phyloP scores from a whole-genome alignment of 1,140 invertebrate species.

The Drosophila suzukii region DNA sequence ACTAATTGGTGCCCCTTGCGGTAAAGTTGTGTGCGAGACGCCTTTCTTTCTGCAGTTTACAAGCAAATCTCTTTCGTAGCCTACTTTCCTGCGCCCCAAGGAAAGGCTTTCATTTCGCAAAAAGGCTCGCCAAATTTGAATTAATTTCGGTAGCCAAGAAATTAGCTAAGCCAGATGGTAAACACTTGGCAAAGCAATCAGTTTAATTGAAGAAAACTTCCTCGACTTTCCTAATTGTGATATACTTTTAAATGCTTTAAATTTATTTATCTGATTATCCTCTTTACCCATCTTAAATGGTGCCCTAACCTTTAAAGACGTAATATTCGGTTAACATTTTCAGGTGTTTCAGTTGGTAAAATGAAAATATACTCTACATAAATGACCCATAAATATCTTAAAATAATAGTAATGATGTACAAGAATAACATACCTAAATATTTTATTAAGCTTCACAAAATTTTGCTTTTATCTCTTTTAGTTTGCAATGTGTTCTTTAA shows the following conservation, averaged over 20 bases:
- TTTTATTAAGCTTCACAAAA: too few species aligned
- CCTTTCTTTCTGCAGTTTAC: not conserved
- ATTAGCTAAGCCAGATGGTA: not conserved
- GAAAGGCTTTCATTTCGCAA: not conserved
- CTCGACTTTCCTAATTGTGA: not conserved
- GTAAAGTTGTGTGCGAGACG: slow-evolving; percentile 17
- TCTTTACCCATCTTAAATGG: not conserved
- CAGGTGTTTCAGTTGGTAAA: too few species aligned
- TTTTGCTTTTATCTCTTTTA: too few species aligned
- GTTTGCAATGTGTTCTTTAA: too few species aligned
- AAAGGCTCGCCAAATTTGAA: not conserved
- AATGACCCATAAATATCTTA: too few species aligned
- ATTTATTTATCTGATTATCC: not conserved
- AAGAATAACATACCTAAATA: too few species aligned
- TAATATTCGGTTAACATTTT: too few species aligned
- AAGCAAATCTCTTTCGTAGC: slow-evolving; percentile 32
- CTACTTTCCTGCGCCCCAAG: slow-evolving; percentile 46
- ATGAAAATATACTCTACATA: too few species aligned
- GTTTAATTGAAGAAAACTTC: not conserved
- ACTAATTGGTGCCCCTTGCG: slow-evolving; percentile 67
- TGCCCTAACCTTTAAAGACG: too few species aligned
- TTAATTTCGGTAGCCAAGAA: not conserved
- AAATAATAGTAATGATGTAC: too few species aligned
- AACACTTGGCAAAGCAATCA: not conserved
- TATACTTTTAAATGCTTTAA: not conserved